A percentile compares a stretch with the other conserved stretches of the same genome.
phyloP scores from a whole-genome alignment of 1,140 invertebrate genomes.

The Drosophila grimshawi region DNA sequence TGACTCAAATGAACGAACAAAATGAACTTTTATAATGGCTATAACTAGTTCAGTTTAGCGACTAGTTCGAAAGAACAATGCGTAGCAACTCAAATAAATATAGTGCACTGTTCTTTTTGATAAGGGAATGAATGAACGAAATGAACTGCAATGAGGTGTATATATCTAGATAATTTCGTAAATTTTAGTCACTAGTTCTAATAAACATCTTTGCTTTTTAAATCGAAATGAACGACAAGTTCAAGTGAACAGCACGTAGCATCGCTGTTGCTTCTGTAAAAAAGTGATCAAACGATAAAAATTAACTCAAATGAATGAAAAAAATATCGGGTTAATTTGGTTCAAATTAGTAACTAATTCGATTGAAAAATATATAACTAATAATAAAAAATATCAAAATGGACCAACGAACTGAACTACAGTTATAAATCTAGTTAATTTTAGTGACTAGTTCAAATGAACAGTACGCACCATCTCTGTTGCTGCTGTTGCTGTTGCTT shows the following conservation, averaged over 20 bases:
- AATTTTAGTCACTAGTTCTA: no score
- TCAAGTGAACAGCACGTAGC: neutral
- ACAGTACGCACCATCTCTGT: neutral
- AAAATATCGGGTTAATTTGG: no score
- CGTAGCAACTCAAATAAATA: no score
- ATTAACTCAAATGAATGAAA: constrained; percentile 23
- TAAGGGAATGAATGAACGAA: no score
- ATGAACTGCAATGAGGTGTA: no score
- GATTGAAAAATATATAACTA: neutral
- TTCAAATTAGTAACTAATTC: no score
- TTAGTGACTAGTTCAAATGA: neutral
- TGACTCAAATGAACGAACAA: neutral
- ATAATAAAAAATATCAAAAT: no score
- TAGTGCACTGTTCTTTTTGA: no score
- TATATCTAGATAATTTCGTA: no score
- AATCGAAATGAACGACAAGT: no score
- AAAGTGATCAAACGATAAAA: constrained; percentile 82
- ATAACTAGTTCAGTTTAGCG: neutral
- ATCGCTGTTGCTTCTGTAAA: constrained; percentile 42
- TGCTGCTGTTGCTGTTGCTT: constrained; percentile 52
- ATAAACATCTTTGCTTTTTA: no score
- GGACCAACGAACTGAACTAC: neutral
- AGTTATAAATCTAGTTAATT: neutral
- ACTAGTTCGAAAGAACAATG: neutral
- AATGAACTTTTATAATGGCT: neutral